Base-by-base conservation (phyloP, 2,113 vertebrate species). In the Tretioscincus oriximinensis region DNA sequence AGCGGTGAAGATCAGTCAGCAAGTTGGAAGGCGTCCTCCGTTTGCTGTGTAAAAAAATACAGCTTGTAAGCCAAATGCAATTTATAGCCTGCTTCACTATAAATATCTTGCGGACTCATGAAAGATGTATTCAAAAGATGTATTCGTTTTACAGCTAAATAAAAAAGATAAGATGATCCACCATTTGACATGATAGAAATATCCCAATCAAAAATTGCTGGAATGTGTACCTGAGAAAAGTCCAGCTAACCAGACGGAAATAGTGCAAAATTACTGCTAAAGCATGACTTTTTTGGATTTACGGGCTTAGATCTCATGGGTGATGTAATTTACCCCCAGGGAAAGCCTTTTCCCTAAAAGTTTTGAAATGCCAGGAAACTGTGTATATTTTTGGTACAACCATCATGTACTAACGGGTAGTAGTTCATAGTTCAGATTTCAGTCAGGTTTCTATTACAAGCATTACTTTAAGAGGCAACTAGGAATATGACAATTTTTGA, bases 61-160 rank as follows among this genome's bases (percentile, higher is more conserved):
- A 26, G 24, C 21, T 75, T 51, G 26, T 41, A 64, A 76, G n/a
- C 12, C 75, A 84, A 81, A 82, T 22, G 8, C 91, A 88, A 87
- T 85, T 72, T 90, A 87, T 87, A 86, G 21, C 69, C 83, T 28
- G 63, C 16, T 69, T 80, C 51, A 74, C 82, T 93, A 93, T 85
- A 93, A 95, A 95, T 88, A 95, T 41, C 84, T 77, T 82, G 8
- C 10, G 65, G 73, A 83, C 82, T 92, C 90, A 93, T 78, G 78
- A 79, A 83, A 65, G 61, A 85, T 76, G 89, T 87, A 88, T 77
- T 81, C 93, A n/a, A 79, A 83, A 65, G 61, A 85, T 76, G 89
- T 87, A 88, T 77, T 81, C 93, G 82, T 81, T 88, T 86, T 87
- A 71, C 35, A 88, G 88, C 87, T 92, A 93, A 93, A 94, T 91